Conservation (phyloP, 2,888 invertebrate genomes). For the Theodoxus fluviatilis region DNA sequence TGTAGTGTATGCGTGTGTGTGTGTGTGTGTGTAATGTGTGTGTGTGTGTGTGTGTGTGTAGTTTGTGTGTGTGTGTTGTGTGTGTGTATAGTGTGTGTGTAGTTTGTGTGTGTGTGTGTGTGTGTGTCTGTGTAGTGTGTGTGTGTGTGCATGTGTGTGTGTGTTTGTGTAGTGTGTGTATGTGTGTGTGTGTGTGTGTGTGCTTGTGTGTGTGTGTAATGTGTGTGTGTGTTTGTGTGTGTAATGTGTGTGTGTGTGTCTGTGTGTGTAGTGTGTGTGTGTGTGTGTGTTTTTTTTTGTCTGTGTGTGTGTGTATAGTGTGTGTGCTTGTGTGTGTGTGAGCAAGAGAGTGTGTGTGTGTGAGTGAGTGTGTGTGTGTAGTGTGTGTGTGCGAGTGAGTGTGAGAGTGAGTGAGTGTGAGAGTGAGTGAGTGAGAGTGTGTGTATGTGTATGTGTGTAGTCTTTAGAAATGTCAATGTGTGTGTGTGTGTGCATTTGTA, state of each 20-base stretch:
- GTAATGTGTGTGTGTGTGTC: no score
- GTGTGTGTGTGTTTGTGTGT: no score
- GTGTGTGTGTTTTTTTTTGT: no score
- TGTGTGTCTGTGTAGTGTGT: no score
- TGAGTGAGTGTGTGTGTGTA: background rate
- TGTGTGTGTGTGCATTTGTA: background rate
- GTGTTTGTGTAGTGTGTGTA: background rate
- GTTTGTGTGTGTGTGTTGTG: background rate
- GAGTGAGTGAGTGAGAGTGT: no score
- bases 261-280: no score
- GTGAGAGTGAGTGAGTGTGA: background rate
- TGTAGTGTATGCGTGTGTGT: background rate
- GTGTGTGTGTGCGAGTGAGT: background rate
- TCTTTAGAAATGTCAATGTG: no score
- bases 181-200: constrained; percentile 57
- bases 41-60: background rate
- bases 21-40: background rate
- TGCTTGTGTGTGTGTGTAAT: background rate
- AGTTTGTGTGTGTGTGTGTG: no score
- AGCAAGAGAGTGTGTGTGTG: background rate
- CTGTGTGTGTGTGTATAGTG: background rate
- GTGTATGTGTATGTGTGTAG: no score
- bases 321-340: background rate
- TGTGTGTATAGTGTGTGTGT: background rate
- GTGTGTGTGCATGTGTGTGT: no score